A percentile compares a stretch with the other conserved stretches of the same genome.
Conservation (phyloP, 2,888 invertebrate genomes). For the Atherix ibis region DNA sequence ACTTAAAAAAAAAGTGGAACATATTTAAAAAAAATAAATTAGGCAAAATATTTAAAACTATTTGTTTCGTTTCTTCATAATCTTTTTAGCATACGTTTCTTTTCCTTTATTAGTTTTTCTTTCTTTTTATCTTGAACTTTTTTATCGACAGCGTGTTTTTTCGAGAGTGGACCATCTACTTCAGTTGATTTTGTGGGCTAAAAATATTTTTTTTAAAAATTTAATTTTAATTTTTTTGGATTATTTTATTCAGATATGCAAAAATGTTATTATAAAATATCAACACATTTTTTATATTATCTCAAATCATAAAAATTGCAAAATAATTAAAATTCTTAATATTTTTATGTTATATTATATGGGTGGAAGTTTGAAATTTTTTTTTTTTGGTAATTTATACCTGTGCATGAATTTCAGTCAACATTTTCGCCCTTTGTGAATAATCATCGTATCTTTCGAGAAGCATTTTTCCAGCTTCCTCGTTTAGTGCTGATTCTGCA, state of each 20-base stretch:
- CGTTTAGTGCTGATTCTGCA: conserved; percentile 92
- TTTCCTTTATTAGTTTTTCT: conserved; percentile 55
- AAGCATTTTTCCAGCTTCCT: conserved; percentile 87
- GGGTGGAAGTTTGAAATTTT: too few relatives aligned
- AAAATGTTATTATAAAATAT: not conserved
- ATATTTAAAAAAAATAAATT: too few relatives aligned
- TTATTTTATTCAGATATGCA: not conserved
- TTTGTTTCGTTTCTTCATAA: conserved; percentile 65
- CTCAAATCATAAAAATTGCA: too few relatives aligned
- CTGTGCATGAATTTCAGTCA: conserved; percentile 81
- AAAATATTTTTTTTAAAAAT: too few relatives aligned
- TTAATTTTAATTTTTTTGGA: not conserved
- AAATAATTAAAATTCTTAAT: too few relatives aligned
- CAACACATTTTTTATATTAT: too few relatives aligned
- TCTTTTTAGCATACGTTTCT: conserved; percentile 70
- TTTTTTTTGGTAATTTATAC: conserved; percentile 30
- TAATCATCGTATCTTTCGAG: conserved; percentile 89
- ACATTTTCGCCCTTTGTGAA: conserved; percentile 73
- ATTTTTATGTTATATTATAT: too few relatives aligned
- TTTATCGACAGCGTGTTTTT: conserved; percentile 74
- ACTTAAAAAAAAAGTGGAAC: too few relatives aligned
- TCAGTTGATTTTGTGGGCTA: conserved; percentile 35
- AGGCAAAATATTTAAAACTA: too few relatives aligned
- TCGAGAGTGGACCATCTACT: conserved; percentile 52
- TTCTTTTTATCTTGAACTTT: conserved; percentile 56